phyloP scores from a whole-genome alignment of 2,113 vertebrate species.

The Glaucomys volans region DNA sequence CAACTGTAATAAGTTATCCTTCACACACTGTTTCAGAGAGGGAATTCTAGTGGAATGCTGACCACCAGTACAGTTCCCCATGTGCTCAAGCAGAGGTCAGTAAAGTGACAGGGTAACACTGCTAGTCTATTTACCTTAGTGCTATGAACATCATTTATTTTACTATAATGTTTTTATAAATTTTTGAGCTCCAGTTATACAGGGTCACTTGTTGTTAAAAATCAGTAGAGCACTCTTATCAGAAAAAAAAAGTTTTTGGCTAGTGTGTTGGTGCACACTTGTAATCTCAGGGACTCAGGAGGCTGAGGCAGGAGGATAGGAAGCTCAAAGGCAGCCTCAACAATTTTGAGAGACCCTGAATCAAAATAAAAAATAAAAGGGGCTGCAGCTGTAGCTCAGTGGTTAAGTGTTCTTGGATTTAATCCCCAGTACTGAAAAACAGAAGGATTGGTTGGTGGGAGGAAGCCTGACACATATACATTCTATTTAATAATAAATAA shows the following conservation, averaged over 20 bases:
- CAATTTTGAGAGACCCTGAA: no score
- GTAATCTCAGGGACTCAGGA: no score
- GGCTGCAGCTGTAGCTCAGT: no score
- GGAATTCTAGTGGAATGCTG: background rate
- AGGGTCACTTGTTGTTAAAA: background rate
- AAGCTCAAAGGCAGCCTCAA: no score
- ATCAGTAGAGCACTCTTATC: background rate
- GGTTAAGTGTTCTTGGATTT: no score
- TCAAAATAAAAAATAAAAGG: no score
- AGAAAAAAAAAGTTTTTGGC: background rate
- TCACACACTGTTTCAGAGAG: background rate
- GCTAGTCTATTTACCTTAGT: background rate
- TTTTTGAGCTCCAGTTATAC: background rate
- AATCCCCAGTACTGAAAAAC: no score
- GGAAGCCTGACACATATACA: background rate
- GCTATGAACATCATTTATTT: background rate
- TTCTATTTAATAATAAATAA: conserved; percentile 36
- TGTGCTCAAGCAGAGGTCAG: accelerated
- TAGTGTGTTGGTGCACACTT: no score
- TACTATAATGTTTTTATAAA: background rate
- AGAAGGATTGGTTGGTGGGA: no score
- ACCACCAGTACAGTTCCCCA: background rate
- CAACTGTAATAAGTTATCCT: background rate
- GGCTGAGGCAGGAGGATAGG: no score
- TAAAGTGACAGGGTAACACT: background rate